phyloP scores from a whole-genome alignment of 2,797 vertebrate genomes.

The Falco cherrug region DNA sequence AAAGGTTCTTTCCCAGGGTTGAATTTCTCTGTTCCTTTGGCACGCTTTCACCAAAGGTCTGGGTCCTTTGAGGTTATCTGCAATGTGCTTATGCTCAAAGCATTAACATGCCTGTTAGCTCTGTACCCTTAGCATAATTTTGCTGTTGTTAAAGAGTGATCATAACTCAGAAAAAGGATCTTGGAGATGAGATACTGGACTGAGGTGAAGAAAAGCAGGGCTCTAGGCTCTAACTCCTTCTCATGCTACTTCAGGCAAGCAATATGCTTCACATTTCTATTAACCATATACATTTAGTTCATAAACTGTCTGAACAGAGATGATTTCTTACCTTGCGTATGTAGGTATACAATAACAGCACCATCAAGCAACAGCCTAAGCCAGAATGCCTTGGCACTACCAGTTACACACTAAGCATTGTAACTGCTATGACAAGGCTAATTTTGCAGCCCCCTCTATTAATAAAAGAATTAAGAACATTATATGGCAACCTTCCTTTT shows the following conservation, averaged over 20 bases:
- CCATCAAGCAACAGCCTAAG: neutral
- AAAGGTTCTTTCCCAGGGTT: constrained; percentile 42
- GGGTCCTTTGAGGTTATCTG: constrained; percentile 32
- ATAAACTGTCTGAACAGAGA: neutral
- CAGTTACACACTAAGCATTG: neutral
- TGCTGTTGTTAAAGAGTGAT: neutral
- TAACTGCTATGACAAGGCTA: neutral
- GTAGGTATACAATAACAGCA: neutral
- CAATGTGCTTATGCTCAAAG: neutral
- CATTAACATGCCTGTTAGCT: neutral
- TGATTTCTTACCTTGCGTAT: neutral
- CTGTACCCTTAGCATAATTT: neutral
- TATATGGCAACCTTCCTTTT: neutral
- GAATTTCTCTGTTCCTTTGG: constrained; percentile 26
- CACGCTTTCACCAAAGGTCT: neutral
- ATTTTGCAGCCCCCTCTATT: neutral
- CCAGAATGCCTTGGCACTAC: neutral
- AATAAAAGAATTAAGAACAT: neutral
- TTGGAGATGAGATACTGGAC: neutral
- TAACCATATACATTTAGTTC: neutral
- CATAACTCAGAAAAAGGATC: neutral
- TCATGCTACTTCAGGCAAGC: neutral
- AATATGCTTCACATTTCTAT: neutral
- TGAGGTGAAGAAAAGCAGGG: neutral
- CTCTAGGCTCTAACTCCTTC: neutral